Conservation (phyloP, 2,797 vertebrate species). For the Poeciliopsis presidionis region DNA sequence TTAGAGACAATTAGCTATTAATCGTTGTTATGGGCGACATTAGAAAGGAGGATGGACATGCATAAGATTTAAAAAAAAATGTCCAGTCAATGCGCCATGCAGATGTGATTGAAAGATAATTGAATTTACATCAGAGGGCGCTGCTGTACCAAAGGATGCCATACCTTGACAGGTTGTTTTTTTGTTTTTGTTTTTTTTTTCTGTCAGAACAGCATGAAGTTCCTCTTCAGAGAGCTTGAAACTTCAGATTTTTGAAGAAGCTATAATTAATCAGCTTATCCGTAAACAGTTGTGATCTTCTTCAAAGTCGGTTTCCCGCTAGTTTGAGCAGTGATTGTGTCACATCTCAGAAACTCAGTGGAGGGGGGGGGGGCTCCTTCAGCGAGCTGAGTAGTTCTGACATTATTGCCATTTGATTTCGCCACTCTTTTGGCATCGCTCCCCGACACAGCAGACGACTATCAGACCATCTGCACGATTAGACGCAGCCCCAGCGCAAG, state of each 20-base stretch:
- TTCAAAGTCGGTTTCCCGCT: background rate
- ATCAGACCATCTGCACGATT: constrained; percentile 20
- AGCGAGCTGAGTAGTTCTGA: background rate
- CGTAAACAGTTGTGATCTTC: background rate
- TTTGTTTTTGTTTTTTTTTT: no score
- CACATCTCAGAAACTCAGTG: background rate
- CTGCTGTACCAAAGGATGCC: constrained; percentile 23
- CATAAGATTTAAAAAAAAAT: background rate
- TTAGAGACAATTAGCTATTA: background rate
- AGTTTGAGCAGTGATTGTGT: background rate
- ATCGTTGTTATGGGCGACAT: background rate
- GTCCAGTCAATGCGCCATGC: background rate
- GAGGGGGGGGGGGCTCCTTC: background rate
- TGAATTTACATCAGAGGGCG: constrained; percentile 44
- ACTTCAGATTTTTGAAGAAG: background rate
- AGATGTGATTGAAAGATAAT: background rate
- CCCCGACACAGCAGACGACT: constrained; percentile 10
- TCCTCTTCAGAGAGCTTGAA: background rate
- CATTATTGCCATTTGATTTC: constrained; percentile 1
- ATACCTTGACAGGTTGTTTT: background rate
- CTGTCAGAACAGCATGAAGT: background rate
- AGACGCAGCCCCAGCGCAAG: constrained; percentile 26
- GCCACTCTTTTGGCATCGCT: constrained; percentile 13
- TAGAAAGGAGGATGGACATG: background rate
- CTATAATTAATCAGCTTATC: background rate